Evolutionary conservation across 2,888 invertebrate genomes (phyloP), one percentile per base, ranked within the genome.

Genomic region (Amblyjoppa fuscipennis): DNA sequence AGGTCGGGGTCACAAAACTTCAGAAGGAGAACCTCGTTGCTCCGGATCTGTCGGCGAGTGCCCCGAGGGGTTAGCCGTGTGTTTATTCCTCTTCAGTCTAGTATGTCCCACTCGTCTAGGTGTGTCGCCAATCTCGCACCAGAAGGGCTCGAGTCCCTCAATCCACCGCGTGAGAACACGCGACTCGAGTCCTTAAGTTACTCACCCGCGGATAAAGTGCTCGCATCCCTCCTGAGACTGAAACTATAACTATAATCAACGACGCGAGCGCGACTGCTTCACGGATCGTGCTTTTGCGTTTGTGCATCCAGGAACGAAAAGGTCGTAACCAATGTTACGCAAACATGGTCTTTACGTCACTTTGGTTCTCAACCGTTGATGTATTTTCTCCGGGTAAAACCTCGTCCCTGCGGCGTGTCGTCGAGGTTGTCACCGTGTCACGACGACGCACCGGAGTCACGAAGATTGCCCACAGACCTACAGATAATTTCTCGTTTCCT

Each of bases 231-330:
- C 4, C 31, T 13, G 51, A 7, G 11, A 64, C 45, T 45, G 31
- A 0, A 28, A 31, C 31, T 31, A 1, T 51, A 66, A 28, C 49
- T 51, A 51, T 51, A 66, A 66, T 76, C 49, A 64, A 51, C 66
- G n/a, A 76, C 75, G 64, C 64, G 64, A 75, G 61, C 64, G 75
- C 75, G 75, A 75, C 61, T 34, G 49, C 75, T 64, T 75, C 75
- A 75, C 64, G 75, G 75, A n/a, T 51, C 28, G 64, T 64, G 75
- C 61, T 64, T 75, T 75, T 34, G 16, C 75, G 28, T 75, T 64
- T 51, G 49, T 75, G 31, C n/a, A 34, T 59, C 59, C 28, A 16
- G 45, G 45, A 53, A 53, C 20, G 7, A 7, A 53, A 20, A 20
- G 16, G 20, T 7, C 53, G 16, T 45, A 16, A 45, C 3, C 45